A percentile compares a stretch with the other conserved stretches of the same genome.
Conservation (phyloP, 2,888 invertebrate genomes). For the Bombylius major region DNA sequence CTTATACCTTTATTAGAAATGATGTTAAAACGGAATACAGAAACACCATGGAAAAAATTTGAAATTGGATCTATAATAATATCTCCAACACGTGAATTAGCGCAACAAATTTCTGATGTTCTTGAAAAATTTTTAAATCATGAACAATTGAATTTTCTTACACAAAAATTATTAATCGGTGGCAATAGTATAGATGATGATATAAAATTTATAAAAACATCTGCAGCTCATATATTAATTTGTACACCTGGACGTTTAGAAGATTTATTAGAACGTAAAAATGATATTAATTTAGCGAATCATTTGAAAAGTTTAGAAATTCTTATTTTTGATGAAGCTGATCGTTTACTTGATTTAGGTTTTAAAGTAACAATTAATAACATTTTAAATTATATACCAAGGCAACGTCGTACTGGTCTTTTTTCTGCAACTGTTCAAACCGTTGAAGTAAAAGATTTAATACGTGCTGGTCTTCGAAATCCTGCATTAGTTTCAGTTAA, state of each 20-base stretch:
- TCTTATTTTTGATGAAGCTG: slow-evolving; percentile 92
- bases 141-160: slow-evolving; percentile 38
- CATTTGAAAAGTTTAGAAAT: slow-evolving; percentile 75
- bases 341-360: slow-evolving; percentile 83
- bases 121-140: slow-evolving; percentile 41
- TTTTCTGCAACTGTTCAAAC: slow-evolving; percentile 95
- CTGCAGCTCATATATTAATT: slow-evolving; percentile 75
- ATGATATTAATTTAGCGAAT: slow-evolving; percentile 53
- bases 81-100: slow-evolving; percentile 92
- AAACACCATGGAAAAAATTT: slow-evolving; percentile 51
- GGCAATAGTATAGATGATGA: slow-evolving; percentile 72
- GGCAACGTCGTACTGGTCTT: slow-evolving; percentile 89
- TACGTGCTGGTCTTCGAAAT: slow-evolving; percentile 87
- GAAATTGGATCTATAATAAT: slow-evolving; percentile 83
- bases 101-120: slow-evolving; percentile 72
- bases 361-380: slow-evolving; percentile 75
- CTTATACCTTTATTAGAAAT: slow-evolving; percentile 85
- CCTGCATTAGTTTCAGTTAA: slow-evolving; percentile 83
- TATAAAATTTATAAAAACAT: slow-evolving; percentile 47
- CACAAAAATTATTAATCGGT: slow-evolving; percentile 60
- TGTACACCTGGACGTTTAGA: slow-evolving; percentile 91
- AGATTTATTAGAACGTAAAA: slow-evolving; percentile 64
- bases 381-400: slow-evolving; percentile 81
- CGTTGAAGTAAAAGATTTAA: slow-evolving; percentile 78
- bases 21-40: slow-evolving; percentile 48